These are phyloP conservation scores for Leptopilina myrica DNA, from an alignment of 2,888 invertebrate species.

Conservation along the genomic window DNA sequence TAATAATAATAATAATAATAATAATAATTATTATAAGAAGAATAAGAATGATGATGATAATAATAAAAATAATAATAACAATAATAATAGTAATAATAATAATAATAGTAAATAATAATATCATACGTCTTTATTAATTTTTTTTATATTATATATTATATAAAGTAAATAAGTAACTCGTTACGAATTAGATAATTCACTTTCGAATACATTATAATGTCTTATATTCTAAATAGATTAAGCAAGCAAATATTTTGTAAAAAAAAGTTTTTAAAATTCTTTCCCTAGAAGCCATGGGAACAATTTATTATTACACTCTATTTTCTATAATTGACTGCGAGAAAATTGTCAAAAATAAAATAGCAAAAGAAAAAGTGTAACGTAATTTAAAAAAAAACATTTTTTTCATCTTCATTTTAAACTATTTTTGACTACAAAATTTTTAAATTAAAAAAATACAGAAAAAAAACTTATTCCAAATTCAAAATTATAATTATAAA, in stretches of 20 bases:
- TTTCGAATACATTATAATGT: conserved; percentile 28
- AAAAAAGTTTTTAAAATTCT: background rate
- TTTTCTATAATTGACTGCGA: background rate
- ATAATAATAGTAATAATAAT: too few relatives aligned
- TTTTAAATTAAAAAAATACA: too few relatives aligned
- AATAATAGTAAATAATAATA: conserved; percentile 1
- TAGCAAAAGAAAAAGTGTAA: too few relatives aligned
- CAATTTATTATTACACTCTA: background rate
- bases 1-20: background rate
- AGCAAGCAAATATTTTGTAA: conserved; percentile 4
- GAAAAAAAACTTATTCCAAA: too few relatives aligned
- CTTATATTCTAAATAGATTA: conserved; percentile 14
- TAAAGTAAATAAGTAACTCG: conserved; percentile 6
- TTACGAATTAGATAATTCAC: conserved; percentile 15
- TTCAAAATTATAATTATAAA: too few relatives aligned
- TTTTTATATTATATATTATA: too few relatives aligned
- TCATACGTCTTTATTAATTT: background rate
- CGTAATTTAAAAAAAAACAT: too few relatives aligned
- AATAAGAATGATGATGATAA: background rate
- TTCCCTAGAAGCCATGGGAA: background rate
- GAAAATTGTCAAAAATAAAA: background rate
- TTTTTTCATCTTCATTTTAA: too few relatives aligned
- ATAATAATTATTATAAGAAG: background rate
- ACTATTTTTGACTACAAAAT: too few relatives aligned
- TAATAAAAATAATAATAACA: too few relatives aligned